Conservation (phyloP, 2,113 vertebrate species). For the Oncorhynchus tshawytscha region DNA sequence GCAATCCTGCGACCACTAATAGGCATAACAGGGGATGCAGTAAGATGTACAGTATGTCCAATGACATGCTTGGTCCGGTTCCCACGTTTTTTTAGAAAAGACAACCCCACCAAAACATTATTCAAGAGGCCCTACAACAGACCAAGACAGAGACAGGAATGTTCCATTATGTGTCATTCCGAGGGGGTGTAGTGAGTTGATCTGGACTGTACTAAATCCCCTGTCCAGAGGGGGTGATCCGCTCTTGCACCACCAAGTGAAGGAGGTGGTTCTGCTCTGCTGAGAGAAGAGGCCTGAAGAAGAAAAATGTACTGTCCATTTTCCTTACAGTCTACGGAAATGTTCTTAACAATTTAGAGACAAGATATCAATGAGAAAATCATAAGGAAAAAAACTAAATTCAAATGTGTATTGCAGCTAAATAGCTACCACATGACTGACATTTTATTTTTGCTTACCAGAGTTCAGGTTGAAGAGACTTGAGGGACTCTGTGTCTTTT, state of each 20-base stretch:
- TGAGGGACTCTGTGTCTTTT: constrained; percentile 86
- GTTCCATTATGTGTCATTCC: constrained; percentile 62
- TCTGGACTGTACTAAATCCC: constrained; percentile 75
- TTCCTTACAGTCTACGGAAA: constrained; percentile 1
- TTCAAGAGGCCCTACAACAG: constrained; percentile 58
- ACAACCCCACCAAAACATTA: constrained; percentile 5
- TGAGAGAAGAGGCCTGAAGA: constrained; percentile 77
- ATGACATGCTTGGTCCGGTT: background rate
- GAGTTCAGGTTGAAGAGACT: constrained; percentile 82
- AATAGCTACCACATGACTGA: background rate
- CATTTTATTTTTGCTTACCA: constrained; percentile 70
- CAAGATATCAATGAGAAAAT: background rate
- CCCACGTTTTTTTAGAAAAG: background rate
- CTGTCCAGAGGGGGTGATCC: constrained; percentile 82
- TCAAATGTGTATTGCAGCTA: background rate
- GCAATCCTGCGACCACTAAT: background rate
- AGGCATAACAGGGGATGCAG: background rate
- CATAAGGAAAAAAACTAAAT: background rate
- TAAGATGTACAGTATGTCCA: background rate
- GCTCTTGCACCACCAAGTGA: constrained; percentile 84
- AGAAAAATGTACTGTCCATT: background rate
- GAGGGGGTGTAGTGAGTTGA: constrained; percentile 46
- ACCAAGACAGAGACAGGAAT: constrained; percentile 65
- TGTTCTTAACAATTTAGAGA: background rate
- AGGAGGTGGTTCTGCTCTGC: constrained; percentile 90